Evolutionary conservation across 2,113 vertebrate genomes (phyloP), one percentile per base, ranked within the genome.

Genomic region (Cairina moschata): DNA sequence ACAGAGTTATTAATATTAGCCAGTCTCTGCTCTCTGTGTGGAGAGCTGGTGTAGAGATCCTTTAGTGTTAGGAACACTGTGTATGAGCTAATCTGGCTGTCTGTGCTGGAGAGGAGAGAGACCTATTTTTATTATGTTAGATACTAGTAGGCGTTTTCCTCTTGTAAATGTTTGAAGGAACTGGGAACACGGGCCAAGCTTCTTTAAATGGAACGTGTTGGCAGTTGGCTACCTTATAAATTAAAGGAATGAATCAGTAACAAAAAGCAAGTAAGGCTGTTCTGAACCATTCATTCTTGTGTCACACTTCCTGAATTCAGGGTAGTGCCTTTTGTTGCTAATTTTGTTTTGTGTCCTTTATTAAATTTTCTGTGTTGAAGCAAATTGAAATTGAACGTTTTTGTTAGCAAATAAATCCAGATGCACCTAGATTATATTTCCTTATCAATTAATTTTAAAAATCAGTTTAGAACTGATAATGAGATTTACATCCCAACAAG

Each of bases 351-450:
- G 62, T 42, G 48, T 75, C 9, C 46, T 83, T 88, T 65, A 8
- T 86, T 91, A 76, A 67, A 32, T 72, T 94, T 80, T 81, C 40
- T 60, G 36, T 76, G 31, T 92, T 76, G 25, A 77, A 56, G 50
- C 40, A 84, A 91, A 73, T 20, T 50, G 11, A 81, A 89, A 82
- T 88, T 28, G 81, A 90, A 54, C 44, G 10, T 85, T 80, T 90
- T 94, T 50, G n/a, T 76, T 91, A 75, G 74, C 80, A 89, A 88
- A 72, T 84, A 92, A 91, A 82, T 59, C 18, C 74, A 92, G 74
- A 68, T 28, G 63, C 32, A 67, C 52, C 87, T 87, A 66, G 34
- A 68, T 95, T 86, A 2, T 60, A 56, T 68, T 92, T 72, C 13
- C 40, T 62, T 82, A 86, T 56, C 3, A 36, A 85, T 90, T 94